Evolutionary conservation across 1,140 invertebrate genomes (phyloP).

Genomic region (Pomacea maculata): DNA sequence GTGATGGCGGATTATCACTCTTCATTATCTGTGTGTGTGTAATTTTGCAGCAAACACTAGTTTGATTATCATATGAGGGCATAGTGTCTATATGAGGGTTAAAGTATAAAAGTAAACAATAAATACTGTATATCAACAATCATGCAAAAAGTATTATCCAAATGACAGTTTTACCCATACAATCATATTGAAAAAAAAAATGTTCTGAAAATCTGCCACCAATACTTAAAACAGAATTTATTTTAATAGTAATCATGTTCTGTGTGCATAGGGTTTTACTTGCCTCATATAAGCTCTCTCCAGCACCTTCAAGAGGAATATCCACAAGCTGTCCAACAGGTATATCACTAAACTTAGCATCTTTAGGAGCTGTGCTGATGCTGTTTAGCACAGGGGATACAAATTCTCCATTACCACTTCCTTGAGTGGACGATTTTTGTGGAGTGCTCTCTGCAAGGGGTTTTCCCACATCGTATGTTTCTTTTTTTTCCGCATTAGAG

Average conservation of each 20-base stretch:
- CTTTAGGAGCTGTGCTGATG: conserved; percentile 14
- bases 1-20: too few relatives aligned
- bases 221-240: neutral
- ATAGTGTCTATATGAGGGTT: neutral
- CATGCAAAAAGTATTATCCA: too few relatives aligned
- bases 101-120: neutral
- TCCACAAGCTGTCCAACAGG: conserved; percentile 52
- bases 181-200: neutral
- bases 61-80: neutral
- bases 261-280: neutral
- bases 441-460: conserved; percentile 53
- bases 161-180: too few relatives aligned
- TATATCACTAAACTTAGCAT: neutral
- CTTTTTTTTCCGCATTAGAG: conserved; percentile 4
- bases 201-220: neutral
- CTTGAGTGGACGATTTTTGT: conserved; percentile 30
- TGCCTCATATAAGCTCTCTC: conserved; percentile 10
- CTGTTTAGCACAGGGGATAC: conserved; percentile 12
- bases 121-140: too few relatives aligned
- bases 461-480: conserved; percentile 21
- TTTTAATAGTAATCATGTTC: neutral
- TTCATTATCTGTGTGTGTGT: too few relatives aligned
- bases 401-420: conserved; percentile 16
- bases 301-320: conserved; percentile 47
- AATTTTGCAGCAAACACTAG: too few relatives aligned